Evolutionary conservation across 2,113 vertebrate genomes (phyloP), one percentile per base, ranked within the genome.

Genomic region (Pachycephala philippinensis): DNA sequence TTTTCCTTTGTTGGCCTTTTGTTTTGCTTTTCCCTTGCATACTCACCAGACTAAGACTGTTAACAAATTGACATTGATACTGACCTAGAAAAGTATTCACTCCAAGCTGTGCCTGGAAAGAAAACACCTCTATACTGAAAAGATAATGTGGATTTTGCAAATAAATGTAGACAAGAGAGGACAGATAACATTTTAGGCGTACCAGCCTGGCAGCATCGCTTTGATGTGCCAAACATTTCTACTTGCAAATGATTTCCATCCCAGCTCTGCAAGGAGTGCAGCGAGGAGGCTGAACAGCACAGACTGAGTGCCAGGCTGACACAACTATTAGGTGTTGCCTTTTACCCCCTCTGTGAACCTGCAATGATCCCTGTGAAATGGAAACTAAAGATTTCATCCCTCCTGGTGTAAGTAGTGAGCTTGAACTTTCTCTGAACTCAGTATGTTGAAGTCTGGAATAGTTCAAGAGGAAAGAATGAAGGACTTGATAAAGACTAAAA

Each of bases 401-500:
- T 85, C 89, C 71, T n/a, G 61, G 47, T 90, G 81, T 50, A 86
- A 75, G 45, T 40, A 77, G 88, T 3, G 10, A 87, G 78, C 26
- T 30, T 96, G 96, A 94, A 96, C 96, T 97, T 84, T 71, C 59
- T 80, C 50, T 96, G 96, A 98, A 96, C 95, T 87, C 84, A 4
- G 40, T 13, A 20, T 54, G 49, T 50, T 92, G 90, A 90, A 91
- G 88, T 76, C 85, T 93, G 65, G 83, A 91, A 50, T 69, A 96
- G 92, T 96, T 95, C 81, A 86, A 95, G 90, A 72, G 64, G 71
- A 81, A 90, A 93, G 81, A 90, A 96, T 74, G 77, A 80, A 87
- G 63, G 68, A 74, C 87, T 93, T 94, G 93, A 94, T 94, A 68
- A 90, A 94, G 90, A 56, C 3, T 26, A 78, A 89, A 94, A 90